Percentiles rank a stretch among this genome's conserved stretches.
Evolutionary conservation across 1,140 invertebrate species (phyloP).

Genomic region (Drosophila ananassae): DNA sequence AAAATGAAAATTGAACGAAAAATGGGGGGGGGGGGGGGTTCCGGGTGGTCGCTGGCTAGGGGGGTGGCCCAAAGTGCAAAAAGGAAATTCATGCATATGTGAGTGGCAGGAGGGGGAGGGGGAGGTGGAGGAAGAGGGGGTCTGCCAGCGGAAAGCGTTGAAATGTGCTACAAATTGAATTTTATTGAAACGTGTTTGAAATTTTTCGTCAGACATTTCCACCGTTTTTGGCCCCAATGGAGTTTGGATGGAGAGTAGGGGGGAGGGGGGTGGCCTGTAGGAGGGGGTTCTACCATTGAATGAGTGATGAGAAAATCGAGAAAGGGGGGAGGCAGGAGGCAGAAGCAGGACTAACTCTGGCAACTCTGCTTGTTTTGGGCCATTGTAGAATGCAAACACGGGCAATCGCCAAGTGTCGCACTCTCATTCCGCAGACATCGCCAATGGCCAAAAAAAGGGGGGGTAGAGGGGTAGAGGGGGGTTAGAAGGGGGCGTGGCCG

Average conservation of each 20-base stretch:
- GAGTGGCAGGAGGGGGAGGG: conserved; percentile 16
- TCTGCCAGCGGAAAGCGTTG: conserved; percentile 71
- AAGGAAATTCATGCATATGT: conserved; percentile 81
- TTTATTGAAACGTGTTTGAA: conserved; percentile 83
- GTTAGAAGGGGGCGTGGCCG: not conserved
- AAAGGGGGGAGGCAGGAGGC: not conserved
- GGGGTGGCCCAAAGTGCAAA: conserved; percentile 64
- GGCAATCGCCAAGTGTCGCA: conserved; percentile 67
- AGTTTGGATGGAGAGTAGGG: not conserved
- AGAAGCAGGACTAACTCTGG: not conserved
- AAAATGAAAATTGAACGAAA: not conserved
- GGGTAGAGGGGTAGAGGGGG: not conserved
- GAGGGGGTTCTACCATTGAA: not conserved
- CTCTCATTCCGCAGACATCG: conserved; percentile 43
- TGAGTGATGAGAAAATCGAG: not conserved
- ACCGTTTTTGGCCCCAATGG: conserved; percentile 25
- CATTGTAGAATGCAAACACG: conserved; percentile 70
- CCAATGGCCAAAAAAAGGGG: conserved; percentile 53
- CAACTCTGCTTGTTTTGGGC: conserved; percentile 67
- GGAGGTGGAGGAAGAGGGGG: not conserved
- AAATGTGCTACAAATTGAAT: conserved; percentile 82
- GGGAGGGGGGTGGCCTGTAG: no score
- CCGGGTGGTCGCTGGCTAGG: not conserved
- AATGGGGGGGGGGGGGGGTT: conserved; percentile 3
- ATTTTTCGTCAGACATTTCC: conserved; percentile 70